Evolutionary conservation across 2,113 vertebrate species (phyloP).

Genomic region (Apodemus speciosus): DNA sequence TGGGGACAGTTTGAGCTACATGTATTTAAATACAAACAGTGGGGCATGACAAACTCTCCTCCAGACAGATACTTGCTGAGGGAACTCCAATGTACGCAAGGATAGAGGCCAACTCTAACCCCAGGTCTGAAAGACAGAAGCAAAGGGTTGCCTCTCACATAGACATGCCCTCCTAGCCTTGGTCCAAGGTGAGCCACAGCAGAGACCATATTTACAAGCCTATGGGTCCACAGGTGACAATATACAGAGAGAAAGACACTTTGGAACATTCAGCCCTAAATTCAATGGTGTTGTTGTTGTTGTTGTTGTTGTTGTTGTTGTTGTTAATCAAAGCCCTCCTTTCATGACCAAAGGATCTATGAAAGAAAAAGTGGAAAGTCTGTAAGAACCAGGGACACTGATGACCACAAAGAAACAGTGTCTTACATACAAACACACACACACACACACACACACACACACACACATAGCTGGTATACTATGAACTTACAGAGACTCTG

Average conservation of each 20-base stretch:
- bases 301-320: background rate
- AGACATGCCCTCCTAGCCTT: background rate
- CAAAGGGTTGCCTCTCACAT: background rate
- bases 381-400: background rate
- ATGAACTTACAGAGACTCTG: background rate
- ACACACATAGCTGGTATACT: background rate
- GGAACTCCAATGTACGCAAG: too few species aligned
- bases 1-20: background rate
- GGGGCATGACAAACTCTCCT: background rate
- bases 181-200: background rate
- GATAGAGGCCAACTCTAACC: background rate
- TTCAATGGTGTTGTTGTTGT: background rate
- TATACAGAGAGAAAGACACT: background rate
- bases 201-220: background rate
- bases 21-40: background rate
- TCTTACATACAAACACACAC: background rate
- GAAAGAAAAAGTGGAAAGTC: background rate
- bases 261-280: background rate
- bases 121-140: accelerated
- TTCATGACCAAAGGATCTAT: background rate
- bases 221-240: background rate
- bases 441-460: background rate
- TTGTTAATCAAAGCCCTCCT: background rate
- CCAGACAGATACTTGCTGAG: background rate
- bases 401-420: background rate